A percentile compares a stretch with the other conserved stretches of the same genome.
Evolutionary conservation across 2,888 invertebrate species (phyloP).

Genomic region (Oscheius myriophilus): DNA sequence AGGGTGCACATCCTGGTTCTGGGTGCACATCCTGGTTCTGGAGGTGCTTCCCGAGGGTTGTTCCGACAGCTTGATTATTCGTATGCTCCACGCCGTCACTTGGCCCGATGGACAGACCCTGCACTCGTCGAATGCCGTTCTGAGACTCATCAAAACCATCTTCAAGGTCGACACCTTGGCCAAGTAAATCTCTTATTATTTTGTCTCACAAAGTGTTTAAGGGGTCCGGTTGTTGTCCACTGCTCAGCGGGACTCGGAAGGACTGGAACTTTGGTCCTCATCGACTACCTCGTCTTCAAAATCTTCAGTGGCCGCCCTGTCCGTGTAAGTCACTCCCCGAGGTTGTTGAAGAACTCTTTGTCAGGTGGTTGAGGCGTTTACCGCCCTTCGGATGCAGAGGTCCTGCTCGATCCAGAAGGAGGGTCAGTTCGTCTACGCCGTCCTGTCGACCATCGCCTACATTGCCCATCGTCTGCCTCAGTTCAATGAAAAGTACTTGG

Average conservation of each 20-base stretch:
- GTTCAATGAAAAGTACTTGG: not conserved
- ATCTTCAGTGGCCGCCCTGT: slow-evolving; percentile 12
- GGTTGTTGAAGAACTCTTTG: not conserved
- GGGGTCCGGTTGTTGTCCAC: slow-evolving; percentile 18
- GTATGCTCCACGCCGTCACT: slow-evolving; percentile 15
- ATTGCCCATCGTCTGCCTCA: not conserved
- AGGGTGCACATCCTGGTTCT: not conserved
- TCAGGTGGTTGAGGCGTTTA: slow-evolving; percentile 22
- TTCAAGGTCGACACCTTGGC: slow-evolving; percentile 11
- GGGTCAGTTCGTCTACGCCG: slow-evolving; percentile 28
- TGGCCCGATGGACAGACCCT: slow-evolving; percentile 19
- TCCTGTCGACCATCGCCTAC: slow-evolving; percentile 11
- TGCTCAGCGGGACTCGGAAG: slow-evolving; percentile 24
- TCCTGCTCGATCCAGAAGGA: slow-evolving; percentile 32
- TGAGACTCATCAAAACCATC: slow-evolving; percentile 14
- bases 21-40: slow-evolving; percentile 5
- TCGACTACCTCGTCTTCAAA: slow-evolving; percentile 12
- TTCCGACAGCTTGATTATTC: slow-evolving; percentile 7
- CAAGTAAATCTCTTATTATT: not conserved
- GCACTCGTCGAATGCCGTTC: not conserved
- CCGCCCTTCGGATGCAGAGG: slow-evolving; percentile 23
- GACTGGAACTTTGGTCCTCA: slow-evolving; percentile 21
- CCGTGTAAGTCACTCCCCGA: too few species aligned
- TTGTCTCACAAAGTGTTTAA: not conserved
- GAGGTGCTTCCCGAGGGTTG: slow-evolving; percentile 23